These are phyloP conservation scores for Rhinogobius similis DNA, from an alignment of 2,113 vertebrate species.

Conservation along the genomic window DNA sequence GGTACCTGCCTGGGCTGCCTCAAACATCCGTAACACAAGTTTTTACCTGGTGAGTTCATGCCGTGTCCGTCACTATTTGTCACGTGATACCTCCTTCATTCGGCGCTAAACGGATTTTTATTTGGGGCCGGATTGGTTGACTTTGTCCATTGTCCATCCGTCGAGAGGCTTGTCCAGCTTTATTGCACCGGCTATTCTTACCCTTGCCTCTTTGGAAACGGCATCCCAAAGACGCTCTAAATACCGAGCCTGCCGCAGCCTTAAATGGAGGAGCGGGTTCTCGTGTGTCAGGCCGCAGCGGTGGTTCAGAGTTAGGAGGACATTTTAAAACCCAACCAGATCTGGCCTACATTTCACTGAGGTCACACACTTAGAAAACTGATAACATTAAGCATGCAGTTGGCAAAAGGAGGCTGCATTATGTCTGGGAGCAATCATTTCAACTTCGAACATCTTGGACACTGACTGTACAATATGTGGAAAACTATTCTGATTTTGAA, in stretches of 20 bases:
- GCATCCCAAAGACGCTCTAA: constrained; percentile 71
- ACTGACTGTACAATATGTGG: too few species aligned
- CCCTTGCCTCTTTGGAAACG: constrained; percentile 79
- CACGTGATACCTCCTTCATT: constrained; percentile 6
- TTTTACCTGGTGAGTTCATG: constrained; percentile 70
- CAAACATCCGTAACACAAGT: constrained; percentile 54
- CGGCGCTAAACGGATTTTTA: constrained; percentile 39
- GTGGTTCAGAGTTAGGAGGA: constrained; percentile 24
- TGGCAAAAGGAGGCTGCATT: constrained; percentile 13
- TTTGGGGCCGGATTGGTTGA: constrained; percentile 36
- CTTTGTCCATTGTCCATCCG: constrained; percentile 44
- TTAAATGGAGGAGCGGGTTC: constrained; percentile 77
- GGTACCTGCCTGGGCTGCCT: constrained; percentile 59
- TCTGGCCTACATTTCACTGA: constrained; percentile 56
- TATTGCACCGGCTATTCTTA: constrained; percentile 75
- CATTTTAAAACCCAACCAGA: constrained; percentile 42
- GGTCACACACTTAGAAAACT: constrained; percentile 38
- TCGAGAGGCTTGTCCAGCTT: constrained; percentile 33
- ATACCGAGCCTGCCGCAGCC: constrained; percentile 72
- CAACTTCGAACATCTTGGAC: neutral
- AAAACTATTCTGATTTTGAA: too few species aligned
- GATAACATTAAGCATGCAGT: constrained; percentile 25
- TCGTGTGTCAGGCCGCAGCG: constrained; percentile 62
- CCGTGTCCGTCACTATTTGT: constrained; percentile 13
- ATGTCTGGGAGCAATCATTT: constrained; percentile 14